A percentile compares a stretch with the other conserved stretches of the same genome.
Conservation (phyloP, 2,888 invertebrate species). For the Elegia similella region DNA sequence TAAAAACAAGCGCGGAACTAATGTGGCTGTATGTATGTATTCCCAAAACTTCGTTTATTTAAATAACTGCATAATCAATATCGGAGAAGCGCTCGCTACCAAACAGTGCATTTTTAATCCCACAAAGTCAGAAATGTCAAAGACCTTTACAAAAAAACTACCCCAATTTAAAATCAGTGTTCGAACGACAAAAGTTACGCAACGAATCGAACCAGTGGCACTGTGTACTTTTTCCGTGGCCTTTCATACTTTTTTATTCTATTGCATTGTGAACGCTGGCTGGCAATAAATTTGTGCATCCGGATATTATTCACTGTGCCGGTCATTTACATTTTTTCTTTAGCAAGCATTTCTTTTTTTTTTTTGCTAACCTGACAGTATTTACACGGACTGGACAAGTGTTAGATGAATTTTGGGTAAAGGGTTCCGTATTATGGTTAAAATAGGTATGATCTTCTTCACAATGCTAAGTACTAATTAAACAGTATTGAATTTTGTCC, state of each 20-base stretch:
- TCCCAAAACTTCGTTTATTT: no score
- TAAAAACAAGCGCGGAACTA: no score
- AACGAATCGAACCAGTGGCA: conserved; percentile 5
- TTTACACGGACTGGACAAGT: not conserved
- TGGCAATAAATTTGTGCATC: conserved; percentile 23
- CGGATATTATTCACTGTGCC: conserved; percentile 23
- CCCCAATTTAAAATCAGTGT: not conserved
- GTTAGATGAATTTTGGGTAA: not conserved
- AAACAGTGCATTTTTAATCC: not conserved
- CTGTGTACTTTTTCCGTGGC: conserved; percentile 1
- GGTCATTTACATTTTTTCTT: conserved; percentile 36
- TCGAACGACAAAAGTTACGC: not conserved
- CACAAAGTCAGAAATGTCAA: not conserved
- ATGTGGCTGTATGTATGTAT: no score
- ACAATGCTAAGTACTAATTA: no score
- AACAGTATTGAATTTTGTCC: no score
- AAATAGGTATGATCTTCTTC: no score
- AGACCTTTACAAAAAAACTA: not conserved
- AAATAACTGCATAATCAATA: no score
- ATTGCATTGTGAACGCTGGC: not conserved
- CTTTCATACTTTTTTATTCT: not conserved
- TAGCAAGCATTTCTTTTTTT: conserved; percentile 24
- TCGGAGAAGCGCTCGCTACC: no score
- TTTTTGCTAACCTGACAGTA: conserved; percentile 15
- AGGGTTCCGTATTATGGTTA: no score